phyloP scores from a whole-genome alignment of 2,113 vertebrate genomes.

The Ciconia boyciana region DNA sequence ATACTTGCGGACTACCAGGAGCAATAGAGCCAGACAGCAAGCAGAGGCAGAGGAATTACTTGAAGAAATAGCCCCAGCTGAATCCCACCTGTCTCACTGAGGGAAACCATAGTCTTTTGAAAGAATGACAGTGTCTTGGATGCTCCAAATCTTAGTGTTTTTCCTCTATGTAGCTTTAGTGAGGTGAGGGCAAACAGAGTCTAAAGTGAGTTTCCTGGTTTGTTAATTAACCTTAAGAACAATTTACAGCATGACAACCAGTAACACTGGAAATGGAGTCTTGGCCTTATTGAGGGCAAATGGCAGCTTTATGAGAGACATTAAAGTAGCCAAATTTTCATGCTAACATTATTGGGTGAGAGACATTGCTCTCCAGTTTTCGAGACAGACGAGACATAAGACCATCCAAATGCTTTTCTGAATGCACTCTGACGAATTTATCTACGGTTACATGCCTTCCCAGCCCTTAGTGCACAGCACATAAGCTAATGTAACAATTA shows the following conservation, averaged over 20 bases:
- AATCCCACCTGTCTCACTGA: rapidly evolving
- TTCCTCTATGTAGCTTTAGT: not conserved
- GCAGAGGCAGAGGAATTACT: not conserved
- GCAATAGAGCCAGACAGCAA: not conserved
- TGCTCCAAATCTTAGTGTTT: not conserved
- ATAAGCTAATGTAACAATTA: not conserved
- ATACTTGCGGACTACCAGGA: not conserved
- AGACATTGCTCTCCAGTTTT: not conserved
- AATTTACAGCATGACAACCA: not conserved
- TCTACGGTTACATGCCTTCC: not conserved
- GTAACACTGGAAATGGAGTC: not conserved
- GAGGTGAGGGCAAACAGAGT: not conserved
- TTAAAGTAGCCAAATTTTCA: not conserved
- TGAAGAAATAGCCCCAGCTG: not conserved
- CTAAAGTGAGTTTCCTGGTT: not conserved
- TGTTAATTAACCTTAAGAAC: not conserved
- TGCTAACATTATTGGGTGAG: not conserved
- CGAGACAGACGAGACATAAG: not conserved
- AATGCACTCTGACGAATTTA: not conserved
- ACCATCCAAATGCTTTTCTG: not conserved
- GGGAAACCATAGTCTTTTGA: not conserved
- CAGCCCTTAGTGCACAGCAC: not conserved
- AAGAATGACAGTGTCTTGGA: not conserved
- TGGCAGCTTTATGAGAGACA: not conserved
- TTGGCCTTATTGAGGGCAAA: not conserved